These are phyloP conservation scores for Helicoverpa armigera DNA, from an alignment of 1,140 invertebrate species.

Conservation along the genomic window DNA sequence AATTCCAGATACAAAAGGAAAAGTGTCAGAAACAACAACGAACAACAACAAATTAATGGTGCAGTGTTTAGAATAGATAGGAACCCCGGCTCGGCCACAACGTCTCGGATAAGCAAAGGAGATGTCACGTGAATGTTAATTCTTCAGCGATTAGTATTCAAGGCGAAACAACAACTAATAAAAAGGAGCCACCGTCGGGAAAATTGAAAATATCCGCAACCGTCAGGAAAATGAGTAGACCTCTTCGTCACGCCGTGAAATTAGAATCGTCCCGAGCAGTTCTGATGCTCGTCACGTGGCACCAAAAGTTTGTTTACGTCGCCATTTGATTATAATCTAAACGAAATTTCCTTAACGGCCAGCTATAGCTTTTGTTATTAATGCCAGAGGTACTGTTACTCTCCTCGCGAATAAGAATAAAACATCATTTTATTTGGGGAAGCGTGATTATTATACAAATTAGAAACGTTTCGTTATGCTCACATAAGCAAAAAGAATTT, in stretches of 20 bases:
- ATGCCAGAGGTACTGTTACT: slow-evolving; percentile 50
- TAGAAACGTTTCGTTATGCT: slow-evolving; percentile 28
- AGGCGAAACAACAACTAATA: slow-evolving; percentile 84
- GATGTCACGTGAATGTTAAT: slow-evolving; percentile 79
- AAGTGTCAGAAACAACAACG: slow-evolving; percentile 4
- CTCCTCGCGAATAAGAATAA: slow-evolving; percentile 46
- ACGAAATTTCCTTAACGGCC: slow-evolving; percentile 69
- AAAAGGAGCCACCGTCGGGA: slow-evolving; percentile 79
- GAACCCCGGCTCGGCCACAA: slow-evolving; percentile 37
- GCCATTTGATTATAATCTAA: slow-evolving; percentile 79
- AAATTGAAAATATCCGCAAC: slow-evolving; percentile 86
- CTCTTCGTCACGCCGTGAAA: slow-evolving; percentile 82
- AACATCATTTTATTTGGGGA: slow-evolving; percentile 43
- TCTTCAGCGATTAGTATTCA: slow-evolving; percentile 78
- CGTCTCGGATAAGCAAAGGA: slow-evolving; percentile 58
- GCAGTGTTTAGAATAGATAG: slow-evolving; percentile 26
- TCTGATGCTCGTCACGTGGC: slow-evolving; percentile 75
- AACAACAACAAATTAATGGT: slow-evolving; percentile 31
- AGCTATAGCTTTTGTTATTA: slow-evolving; percentile 53
- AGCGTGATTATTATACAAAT: slow-evolving; percentile 51
- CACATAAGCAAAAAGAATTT: slow-evolving; percentile 34
- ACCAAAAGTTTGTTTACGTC: slow-evolving; percentile 79
- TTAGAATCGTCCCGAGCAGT: slow-evolving; percentile 74
- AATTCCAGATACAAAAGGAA: background rate
- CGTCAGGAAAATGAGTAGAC: slow-evolving; percentile 80